Evolutionary conservation across 2,113 vertebrate species (phyloP).

Genomic region (Hydrolagus affinis): DNA sequence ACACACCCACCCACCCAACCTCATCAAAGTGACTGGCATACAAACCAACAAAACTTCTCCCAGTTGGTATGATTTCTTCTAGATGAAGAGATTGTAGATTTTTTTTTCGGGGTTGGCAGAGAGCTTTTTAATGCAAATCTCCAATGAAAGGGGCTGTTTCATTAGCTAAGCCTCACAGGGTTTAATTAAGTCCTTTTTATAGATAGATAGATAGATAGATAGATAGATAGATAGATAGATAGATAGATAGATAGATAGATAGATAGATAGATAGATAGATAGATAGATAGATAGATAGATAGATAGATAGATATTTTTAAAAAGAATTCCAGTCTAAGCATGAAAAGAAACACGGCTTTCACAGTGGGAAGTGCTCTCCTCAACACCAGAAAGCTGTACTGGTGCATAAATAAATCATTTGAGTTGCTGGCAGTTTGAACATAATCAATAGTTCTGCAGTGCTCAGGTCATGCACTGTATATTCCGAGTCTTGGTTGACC

Average conservation of each 20-base stretch:
- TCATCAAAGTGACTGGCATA: not conserved
- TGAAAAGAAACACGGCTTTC: constrained; percentile 26
- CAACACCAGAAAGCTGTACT: constrained; percentile 1
- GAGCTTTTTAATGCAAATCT: constrained; percentile 26
- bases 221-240: no score
- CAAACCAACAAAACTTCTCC: not conserved
- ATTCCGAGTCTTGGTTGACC: constrained; percentile 33
- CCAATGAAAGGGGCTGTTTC: constrained; percentile 32
- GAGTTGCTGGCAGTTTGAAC: constrained; percentile 35
- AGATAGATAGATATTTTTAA: not conserved
- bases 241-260: no score
- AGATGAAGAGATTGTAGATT: constrained; percentile 21
- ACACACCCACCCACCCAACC: no score
- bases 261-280: no score
- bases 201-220: no score
- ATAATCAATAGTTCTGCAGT: constrained; percentile 39
- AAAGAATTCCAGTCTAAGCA: not conserved
- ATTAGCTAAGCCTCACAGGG: constrained; percentile 39
- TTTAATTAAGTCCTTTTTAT: constrained; percentile 41
- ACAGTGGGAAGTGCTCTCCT: constrained; percentile 25
- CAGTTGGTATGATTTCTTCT: not conserved
- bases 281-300: no score
- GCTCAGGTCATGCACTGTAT: constrained; percentile 35
- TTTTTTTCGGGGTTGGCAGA: not conserved
- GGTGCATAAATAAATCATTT: constrained; percentile 41